Conservation (phyloP, 2,113 vertebrate genomes). For the Nesoenas mayeri region DNA sequence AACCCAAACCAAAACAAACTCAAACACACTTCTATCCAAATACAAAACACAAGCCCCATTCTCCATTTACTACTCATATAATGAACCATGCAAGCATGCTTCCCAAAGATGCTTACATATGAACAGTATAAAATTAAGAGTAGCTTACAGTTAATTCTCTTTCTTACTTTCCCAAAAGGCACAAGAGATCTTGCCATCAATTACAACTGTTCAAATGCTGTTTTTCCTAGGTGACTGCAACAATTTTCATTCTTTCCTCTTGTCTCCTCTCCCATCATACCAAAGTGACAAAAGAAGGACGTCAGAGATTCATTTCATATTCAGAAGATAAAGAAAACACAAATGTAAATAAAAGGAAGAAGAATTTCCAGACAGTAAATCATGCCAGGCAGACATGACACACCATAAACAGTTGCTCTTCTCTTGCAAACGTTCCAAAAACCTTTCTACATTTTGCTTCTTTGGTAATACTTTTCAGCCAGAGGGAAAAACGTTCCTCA, state of each 20-base stretch:
- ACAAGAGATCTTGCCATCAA: neutral
- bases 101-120: neutral
- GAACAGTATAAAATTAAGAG: neutral
- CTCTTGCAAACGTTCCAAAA: constrained; percentile 1
- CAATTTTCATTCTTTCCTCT: neutral
- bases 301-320: neutral
- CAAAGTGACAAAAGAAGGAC: neutral
- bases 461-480: neutral
- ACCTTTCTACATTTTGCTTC: neutral
- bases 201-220: neutral
- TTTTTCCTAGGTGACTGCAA: neutral
- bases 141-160: neutral
- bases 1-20: neutral
- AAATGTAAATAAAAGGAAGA: neutral
- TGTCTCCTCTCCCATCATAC: neutral
- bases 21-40: neutral
- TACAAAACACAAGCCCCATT: neutral
- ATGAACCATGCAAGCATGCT: neutral
- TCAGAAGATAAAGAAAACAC: neutral
- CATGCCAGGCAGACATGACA: neutral
- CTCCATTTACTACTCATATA: neutral
- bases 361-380: neutral
- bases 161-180: neutral
- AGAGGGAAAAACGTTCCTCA: neutral
- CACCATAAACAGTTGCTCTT: neutral